Conservation (phyloP, 2,888 invertebrate genomes). For the Rutpela maculata region DNA sequence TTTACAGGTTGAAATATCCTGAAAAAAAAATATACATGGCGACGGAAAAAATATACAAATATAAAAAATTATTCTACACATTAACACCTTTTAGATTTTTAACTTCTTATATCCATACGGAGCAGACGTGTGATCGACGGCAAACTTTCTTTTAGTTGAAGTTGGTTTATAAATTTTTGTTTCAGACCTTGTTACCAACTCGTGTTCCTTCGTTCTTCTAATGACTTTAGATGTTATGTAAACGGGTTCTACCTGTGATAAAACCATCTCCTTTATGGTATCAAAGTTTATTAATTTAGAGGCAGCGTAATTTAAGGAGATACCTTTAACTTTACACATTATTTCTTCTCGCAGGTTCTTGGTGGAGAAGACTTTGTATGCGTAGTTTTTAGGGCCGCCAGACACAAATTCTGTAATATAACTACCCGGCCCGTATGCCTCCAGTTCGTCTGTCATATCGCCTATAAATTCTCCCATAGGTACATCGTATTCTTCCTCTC, state of each 20-base stretch:
- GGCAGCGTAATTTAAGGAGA: slow-evolving; percentile 24
- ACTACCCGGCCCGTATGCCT: slow-evolving; percentile 60
- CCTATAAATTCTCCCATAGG: slow-evolving; percentile 66
- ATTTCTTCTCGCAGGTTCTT: neutral
- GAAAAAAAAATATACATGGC: too few species aligned
- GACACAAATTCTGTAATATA: slow-evolving; percentile 66
- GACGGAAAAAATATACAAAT: too few species aligned
- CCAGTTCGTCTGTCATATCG: slow-evolving; percentile 68
- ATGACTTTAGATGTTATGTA: neutral
- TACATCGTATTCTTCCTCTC: slow-evolving; percentile 58
- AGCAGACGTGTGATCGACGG: neutral
- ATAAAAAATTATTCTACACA: too few species aligned
- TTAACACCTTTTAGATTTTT: too few species aligned
- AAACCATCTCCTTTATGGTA: slow-evolving; percentile 31
- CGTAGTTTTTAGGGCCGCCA: slow-evolving; percentile 69
- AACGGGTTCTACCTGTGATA: neutral
- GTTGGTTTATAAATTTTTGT: neutral
- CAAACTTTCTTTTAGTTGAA: neutral
- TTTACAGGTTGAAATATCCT: too few species aligned
- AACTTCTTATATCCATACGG: slow-evolving; percentile 1
- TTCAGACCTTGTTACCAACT: neutral
- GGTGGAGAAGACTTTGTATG: slow-evolving; percentile 55
- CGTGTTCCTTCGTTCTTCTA: neutral
- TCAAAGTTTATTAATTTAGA: slow-evolving; percentile 39
- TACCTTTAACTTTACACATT: slow-evolving; percentile 41